Base-by-base conservation (phyloP, 2,113 vertebrate species). In the Centropus bengalensis region DNA sequence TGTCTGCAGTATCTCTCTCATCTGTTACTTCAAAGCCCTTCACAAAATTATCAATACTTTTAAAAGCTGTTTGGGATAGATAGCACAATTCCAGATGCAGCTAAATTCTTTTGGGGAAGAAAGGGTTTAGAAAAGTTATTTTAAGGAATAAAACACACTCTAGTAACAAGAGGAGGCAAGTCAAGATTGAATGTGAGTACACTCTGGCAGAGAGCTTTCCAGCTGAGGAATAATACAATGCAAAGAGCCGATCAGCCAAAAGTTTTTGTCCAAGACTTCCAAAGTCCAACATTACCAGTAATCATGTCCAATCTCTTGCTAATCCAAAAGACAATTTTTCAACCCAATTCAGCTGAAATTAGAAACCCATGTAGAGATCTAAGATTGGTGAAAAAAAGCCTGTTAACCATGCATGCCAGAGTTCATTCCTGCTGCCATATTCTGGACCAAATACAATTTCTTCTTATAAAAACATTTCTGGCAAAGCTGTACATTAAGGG, bases 381-480 rank as follows among this genome's bases (percentile, higher is more conserved):
- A 94, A 89, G 91, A 85, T 86, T 84, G 92, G 89, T 91, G 94
- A 83, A 96, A 87, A 87, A 95, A 93, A 64, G n/a, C 70, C 71
- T 92, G 71, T 86, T 95, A 71, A 71, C 76, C 56, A 60, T 83
- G 84, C 96, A 84, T 97, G 87, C 94, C 96, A 97, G 89, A 97
- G 91, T 96, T 94, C 96, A 96, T 96, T 97, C 91, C 76, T 93
- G 52, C 86, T 97, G 96, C 96, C 96, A 96, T 92, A 67, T 97
- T 98, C 96, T 97, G 97, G 94, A 97, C 93, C 74, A 93, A 95
- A 76, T 90, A 78, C 85, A 97, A 95, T 91, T 96, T 91, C 81
- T 95, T 95, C 75, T 97, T 96, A 97, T 96, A 97, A 97, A 97
- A 96, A 95, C 95, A 96, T 91, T 88, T 79, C 93, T 97, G 97